Percentiles rank a stretch among this genome's conserved stretches.
These are phyloP conservation scores for Antennarius striatus DNA, from an alignment of 2,113 vertebrate species.

Conservation along the genomic window DNA sequence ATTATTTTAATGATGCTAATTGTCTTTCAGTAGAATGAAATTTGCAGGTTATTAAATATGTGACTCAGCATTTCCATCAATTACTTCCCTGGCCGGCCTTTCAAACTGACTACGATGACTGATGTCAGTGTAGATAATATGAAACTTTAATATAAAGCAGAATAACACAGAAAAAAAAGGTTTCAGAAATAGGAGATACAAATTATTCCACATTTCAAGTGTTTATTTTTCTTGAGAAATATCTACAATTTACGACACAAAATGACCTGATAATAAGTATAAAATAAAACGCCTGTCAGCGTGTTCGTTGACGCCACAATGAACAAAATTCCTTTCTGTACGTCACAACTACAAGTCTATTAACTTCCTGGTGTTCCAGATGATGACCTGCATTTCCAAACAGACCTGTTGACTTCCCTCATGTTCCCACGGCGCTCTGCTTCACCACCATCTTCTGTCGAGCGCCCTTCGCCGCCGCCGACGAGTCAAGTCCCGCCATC, in stretches of 20 bases:
- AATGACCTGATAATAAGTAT: slow-evolving; percentile 5
- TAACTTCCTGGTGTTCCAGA: too few relatives aligned
- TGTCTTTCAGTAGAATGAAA: neutral
- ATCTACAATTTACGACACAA: slow-evolving; percentile 16
- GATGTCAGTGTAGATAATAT: too few relatives aligned
- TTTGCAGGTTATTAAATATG: neutral
- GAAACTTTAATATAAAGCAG: too few relatives aligned
- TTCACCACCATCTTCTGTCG: slow-evolving; percentile 89
- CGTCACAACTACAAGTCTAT: too few relatives aligned
- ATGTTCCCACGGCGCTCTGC: slow-evolving; percentile 68
- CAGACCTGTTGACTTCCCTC: slow-evolving; percentile 9
- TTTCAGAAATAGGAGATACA: neutral
- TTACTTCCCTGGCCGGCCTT: neutral
- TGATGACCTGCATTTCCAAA: too few relatives aligned
- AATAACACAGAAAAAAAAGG: too few relatives aligned
- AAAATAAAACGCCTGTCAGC: slow-evolving; percentile 1
- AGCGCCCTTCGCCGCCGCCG: slow-evolving; percentile 64
- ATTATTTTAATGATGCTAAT: neutral
- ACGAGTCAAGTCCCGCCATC: slow-evolving; percentile 58
- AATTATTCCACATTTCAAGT: slow-evolving; percentile 20
- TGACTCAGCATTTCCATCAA: slow-evolving; percentile 1
- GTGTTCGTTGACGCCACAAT: slow-evolving; percentile 1
- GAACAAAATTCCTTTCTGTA: too few relatives aligned
- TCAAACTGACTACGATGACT: neutral
- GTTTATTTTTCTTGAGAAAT: slow-evolving; percentile 42